Evolutionary conservation across 2,888 invertebrate species (phyloP).

Genomic region (Arctia plantaginis): DNA sequence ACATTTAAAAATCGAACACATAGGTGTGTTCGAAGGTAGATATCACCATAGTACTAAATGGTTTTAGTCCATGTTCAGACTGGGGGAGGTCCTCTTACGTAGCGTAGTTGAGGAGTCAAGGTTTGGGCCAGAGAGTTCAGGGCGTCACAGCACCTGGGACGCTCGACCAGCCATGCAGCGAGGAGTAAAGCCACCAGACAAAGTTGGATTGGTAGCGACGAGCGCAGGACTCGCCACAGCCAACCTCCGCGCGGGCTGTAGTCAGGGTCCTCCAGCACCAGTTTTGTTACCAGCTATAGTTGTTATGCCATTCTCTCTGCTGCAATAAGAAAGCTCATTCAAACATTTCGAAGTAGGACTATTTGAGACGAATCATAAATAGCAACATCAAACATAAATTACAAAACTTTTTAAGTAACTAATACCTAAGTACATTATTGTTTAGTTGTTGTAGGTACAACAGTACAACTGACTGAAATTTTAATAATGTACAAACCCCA

Average conservation of each 20-base stretch:
- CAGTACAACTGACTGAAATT: too few relatives aligned
- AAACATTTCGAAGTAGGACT: neutral
- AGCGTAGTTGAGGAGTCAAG: constrained; percentile 92
- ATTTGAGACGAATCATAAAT: too few relatives aligned
- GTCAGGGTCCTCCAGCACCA: constrained; percentile 86
- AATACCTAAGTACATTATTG: too few relatives aligned
- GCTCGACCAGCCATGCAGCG: constrained; percentile 91
- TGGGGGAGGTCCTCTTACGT: constrained; percentile 94
- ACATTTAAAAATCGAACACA: constrained; percentile 26
- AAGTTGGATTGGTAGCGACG: constrained; percentile 92
- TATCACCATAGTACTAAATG: constrained; percentile 37
- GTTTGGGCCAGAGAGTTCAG: constrained; percentile 92
- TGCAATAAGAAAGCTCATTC: constrained; percentile 29
- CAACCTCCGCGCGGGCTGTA: constrained; percentile 86
- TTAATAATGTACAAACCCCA: too few relatives aligned
- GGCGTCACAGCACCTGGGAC: constrained; percentile 92
- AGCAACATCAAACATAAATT: too few relatives aligned
- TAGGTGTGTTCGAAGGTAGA: constrained; percentile 18
- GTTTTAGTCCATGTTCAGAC: constrained; percentile 81
- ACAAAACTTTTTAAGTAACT: too few relatives aligned
- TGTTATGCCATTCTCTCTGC: constrained; percentile 65
- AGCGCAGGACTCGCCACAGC: constrained; percentile 91
- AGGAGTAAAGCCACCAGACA: constrained; percentile 91
- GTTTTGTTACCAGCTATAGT: constrained; percentile 80
- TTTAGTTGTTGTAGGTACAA: too few relatives aligned